Conservation (phyloP, 2,888 invertebrate species). For the Lasioglossum vierecki region DNA sequence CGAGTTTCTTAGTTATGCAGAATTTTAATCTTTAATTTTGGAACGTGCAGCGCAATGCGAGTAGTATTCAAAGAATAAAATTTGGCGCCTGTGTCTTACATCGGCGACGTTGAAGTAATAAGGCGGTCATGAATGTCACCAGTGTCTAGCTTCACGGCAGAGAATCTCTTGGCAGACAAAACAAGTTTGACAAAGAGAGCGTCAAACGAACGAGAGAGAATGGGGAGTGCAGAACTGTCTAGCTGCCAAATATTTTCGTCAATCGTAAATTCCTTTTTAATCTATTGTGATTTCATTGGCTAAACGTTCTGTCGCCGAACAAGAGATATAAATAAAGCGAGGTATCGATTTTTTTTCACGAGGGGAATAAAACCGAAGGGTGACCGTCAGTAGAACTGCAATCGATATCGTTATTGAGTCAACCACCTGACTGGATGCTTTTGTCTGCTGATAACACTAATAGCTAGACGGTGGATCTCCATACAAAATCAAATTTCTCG, state of each 20-base stretch:
- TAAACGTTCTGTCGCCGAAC: constrained; percentile 31
- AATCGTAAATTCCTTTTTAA: constrained; percentile 4
- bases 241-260: constrained; percentile 20
- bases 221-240: constrained; percentile 28
- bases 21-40: constrained; percentile 6
- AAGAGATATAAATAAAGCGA: constrained; percentile 70
- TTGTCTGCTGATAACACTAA: constrained; percentile 47
- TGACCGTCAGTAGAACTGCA: constrained; percentile 68
- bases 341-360: constrained; percentile 72
- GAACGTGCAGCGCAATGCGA: neutral
- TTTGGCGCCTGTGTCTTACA: constrained; percentile 51
- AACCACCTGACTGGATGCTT: constrained; percentile 32
- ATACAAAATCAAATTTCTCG: neutral
- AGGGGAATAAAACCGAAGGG: constrained; percentile 69
- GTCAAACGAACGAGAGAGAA: constrained; percentile 7
- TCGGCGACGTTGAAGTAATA: constrained; percentile 40
- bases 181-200: constrained; percentile 1
- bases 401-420: constrained; percentile 72
- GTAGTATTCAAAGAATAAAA: constrained; percentile 25
- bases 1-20: neutral
- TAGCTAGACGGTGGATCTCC: neutral
- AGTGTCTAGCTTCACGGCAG: constrained; percentile 30
- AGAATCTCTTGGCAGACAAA: constrained; percentile 33
- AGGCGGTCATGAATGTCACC: constrained; percentile 57
- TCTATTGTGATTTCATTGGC: constrained; percentile 31